phyloP scores from a whole-genome alignment of 2,113 vertebrate species.

The Coptodon rendalli region DNA sequence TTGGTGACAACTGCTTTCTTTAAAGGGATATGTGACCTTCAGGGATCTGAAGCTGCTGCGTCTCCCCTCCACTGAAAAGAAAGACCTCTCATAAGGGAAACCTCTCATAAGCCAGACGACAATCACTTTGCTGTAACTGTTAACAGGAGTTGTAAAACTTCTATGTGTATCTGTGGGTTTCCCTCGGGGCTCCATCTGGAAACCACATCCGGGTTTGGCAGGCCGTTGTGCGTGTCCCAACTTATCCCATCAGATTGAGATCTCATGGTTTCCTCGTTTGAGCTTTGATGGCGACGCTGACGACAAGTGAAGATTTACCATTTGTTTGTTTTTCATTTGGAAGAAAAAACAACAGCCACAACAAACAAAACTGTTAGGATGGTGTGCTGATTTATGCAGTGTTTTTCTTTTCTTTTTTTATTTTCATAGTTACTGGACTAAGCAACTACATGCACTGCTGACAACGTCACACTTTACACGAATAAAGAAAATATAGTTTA shows the following conservation, averaged over 20 bases:
- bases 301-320: conserved; percentile 20
- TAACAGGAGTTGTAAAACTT: conserved; percentile 21
- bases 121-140: conserved; percentile 1
- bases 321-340: neutral
- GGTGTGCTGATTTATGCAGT: neutral
- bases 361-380: neutral
- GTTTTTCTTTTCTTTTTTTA: neutral
- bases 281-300: conserved; percentile 25
- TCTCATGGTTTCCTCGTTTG: conserved; percentile 36
- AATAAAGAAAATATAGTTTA: neutral
- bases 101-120: conserved; percentile 1
- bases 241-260: neutral
- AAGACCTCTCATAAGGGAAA: neutral
- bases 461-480: neutral
- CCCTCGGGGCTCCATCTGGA: conserved; percentile 40
- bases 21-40: neutral
- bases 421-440: neutral
- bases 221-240: neutral
- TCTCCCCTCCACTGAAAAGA: neutral
- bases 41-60: neutral
- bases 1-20: neutral
- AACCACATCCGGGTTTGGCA: conserved; percentile 30
- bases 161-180: neutral
- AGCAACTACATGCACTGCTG: neutral
- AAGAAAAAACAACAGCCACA: neutral